These are phyloP conservation scores for Engystomops pustulosus DNA, from an alignment of 2,113 vertebrate genomes.

Conservation along the genomic window DNA sequence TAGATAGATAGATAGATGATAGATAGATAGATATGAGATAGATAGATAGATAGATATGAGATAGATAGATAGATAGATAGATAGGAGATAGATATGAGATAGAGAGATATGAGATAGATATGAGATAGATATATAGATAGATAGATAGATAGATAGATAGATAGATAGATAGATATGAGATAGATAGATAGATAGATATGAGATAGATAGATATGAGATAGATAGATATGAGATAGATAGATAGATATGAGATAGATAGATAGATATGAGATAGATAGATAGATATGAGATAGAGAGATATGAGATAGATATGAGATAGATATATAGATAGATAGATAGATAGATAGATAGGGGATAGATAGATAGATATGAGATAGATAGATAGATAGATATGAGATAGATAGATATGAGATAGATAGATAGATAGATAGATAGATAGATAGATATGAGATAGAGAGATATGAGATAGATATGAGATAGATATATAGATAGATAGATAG, in stretches of 20 bases:
- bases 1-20: slow-evolving; percentile 12
- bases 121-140: neutral
- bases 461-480: no score
- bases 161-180: no score
- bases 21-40: neutral
- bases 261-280: neutral
- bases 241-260: neutral
- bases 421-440: no score
- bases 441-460: no score
- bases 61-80: slow-evolving; percentile 9
- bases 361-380: slow-evolving; percentile 8
- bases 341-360: neutral
- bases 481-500: no score
- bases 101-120: no score
- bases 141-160: no score
- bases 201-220: neutral
- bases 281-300: neutral
- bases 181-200: neutral
- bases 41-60: no score
- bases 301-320: no score
- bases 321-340: no score
- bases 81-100: no score
- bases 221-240: neutral
- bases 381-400: neutral
- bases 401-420: no score